A percentile compares a stretch with the other conserved stretches of the same genome.
Evolutionary conservation across 2,888 invertebrate species (phyloP).

Genomic region (Scaeva pyrastri): DNA sequence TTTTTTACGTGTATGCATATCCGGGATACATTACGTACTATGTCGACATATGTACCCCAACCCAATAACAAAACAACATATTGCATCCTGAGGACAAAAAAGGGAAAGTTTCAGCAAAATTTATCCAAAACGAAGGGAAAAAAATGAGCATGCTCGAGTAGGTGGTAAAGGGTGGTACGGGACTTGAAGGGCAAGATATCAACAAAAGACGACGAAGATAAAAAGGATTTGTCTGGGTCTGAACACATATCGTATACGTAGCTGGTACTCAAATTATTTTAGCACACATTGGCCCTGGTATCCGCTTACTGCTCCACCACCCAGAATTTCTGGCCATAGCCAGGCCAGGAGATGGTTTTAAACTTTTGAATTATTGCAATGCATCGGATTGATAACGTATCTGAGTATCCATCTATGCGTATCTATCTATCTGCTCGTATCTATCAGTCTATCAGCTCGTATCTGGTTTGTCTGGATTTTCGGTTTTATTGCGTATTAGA

Average conservation of each 20-base stretch:
- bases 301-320: not conserved
- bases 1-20: constrained; percentile 27
- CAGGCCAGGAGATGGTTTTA: constrained; percentile 58
- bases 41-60: constrained; percentile 2
- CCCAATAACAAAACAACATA: constrained; percentile 14
- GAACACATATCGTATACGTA: not conserved
- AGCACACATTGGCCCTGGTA: constrained; percentile 13
- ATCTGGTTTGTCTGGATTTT: constrained; percentile 59
- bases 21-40: not conserved
- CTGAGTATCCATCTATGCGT: constrained; percentile 46
- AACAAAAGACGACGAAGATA: constrained; percentile 21
- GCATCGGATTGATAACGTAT: constrained; percentile 65
- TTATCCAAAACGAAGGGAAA: not conserved
- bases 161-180: too few species aligned
- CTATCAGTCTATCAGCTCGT: not conserved
- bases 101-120: constrained; percentile 62
- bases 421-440: not conserved
- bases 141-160: not conserved
- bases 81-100: constrained; percentile 34
- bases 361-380: constrained; percentile 75
- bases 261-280: constrained; percentile 38
- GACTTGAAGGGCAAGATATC: not conserved
- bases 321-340: not conserved
- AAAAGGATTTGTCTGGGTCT: constrained; percentile 43
- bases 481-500: constrained; percentile 68